phyloP scores from a whole-genome alignment of 1,140 invertebrate genomes.

The Orchestia grillus region DNA sequence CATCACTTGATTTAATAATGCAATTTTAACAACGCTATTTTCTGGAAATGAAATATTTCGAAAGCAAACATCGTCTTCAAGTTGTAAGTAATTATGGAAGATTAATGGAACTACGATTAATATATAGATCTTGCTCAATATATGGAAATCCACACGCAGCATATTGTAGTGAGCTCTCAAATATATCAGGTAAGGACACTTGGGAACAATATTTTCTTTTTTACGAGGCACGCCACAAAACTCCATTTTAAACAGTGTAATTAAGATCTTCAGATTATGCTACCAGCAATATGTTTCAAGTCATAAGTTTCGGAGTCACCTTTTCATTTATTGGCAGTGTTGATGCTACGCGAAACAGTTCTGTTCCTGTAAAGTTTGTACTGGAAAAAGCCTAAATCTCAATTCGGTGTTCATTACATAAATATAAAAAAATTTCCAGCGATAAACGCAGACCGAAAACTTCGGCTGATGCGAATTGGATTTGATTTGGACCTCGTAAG shows the following conservation, averaged over 20 bases:
- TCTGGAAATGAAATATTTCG: neutral
- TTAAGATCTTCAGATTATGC: neutral
- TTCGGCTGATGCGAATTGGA: neutral
- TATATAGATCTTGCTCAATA: neutral
- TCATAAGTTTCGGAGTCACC: neutral
- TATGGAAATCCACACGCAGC: neutral
- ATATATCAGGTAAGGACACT: too few relatives aligned
- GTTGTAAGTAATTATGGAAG: neutral
- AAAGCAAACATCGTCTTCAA: neutral
- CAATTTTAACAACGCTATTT: neutral
- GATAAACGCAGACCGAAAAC: neutral
- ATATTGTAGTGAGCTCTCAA: neutral
- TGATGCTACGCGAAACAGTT: too few relatives aligned
- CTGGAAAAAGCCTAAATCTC: neutral
- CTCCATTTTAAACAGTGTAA: neutral
- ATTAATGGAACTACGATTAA: neutral
- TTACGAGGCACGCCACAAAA: neutral
- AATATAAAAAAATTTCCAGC: neutral
- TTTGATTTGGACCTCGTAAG: neutral
- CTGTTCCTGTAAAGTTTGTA: too few relatives aligned
- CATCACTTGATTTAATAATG: neutral
- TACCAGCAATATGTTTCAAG: neutral
- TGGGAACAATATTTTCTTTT: neutral
- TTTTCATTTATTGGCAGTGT: too few relatives aligned
- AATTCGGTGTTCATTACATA: neutral